These are phyloP conservation scores for Perca fluviatilis DNA, from an alignment of 2,113 vertebrate species.

Conservation along the genomic window DNA sequence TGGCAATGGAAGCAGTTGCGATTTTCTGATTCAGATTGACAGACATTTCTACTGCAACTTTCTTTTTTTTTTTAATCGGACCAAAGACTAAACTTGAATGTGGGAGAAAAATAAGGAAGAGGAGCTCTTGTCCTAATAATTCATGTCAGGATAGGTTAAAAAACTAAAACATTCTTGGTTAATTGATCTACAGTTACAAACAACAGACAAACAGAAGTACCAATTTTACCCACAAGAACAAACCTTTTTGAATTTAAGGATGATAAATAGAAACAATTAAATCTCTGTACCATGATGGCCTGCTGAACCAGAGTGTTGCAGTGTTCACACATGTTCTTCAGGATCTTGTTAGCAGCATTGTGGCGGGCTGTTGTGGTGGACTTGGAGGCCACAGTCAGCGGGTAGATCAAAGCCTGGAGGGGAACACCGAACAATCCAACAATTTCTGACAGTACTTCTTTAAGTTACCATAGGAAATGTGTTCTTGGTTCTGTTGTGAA, in stretches of 20 bases:
- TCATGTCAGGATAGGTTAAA: not conserved
- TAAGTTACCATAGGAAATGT: not conserved
- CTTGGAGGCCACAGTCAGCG: slow-evolving; percentile 98
- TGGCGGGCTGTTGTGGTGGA: slow-evolving; percentile 97
- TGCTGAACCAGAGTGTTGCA: slow-evolving; percentile 98
- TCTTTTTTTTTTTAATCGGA: not conserved
- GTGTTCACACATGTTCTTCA: slow-evolving; percentile 99
- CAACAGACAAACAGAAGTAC: not conserved
- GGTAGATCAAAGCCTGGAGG: slow-evolving; percentile 96
- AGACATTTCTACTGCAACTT: not conserved
- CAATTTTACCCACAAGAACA: not conserved
- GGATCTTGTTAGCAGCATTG: slow-evolving; percentile 97
- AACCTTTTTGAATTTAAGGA: not conserved
- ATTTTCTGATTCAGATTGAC: not conserved
- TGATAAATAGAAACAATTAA: not conserved
- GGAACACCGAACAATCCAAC: not conserved
- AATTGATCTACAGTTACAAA: not conserved
- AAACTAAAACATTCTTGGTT: not conserved
- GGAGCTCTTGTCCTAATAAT: not conserved
- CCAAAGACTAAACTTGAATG: not conserved
- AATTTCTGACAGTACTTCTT: not conserved
- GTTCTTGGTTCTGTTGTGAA: not conserved
- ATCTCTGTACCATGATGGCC: slow-evolving; percentile 94
- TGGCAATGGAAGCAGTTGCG: no score
- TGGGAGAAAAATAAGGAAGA: not conserved